Base-by-base conservation (phyloP, 2,888 invertebrate genomes). In the Cremastobaeus sp. region DNA sequence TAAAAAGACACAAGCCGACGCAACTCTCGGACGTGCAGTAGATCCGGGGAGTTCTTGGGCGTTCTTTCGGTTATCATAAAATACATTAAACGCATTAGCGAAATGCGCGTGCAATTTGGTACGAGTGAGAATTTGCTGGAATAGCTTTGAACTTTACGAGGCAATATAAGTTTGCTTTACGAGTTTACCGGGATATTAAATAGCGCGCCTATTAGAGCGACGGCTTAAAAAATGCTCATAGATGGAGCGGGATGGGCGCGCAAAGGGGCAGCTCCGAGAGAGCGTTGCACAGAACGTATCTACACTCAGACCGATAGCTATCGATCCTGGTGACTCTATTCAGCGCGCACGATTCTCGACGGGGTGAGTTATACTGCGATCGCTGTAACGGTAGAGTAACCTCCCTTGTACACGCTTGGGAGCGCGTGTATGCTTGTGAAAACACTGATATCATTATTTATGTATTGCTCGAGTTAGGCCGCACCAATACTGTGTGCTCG, bases 391-490 rank as follows among this genome's bases (percentile, higher is more conserved):
- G 59, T 76, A 81, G 81, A 83, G 82, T 83, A 83, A 83, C 82
- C 82, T 81, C 81, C 81, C 81, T 80, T 77, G 76, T 80, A 80
- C 79, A 80, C 79, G 81, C 77, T 79, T 59, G 64, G 76, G 65
- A 79, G 76, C 78, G 70, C 65, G 57, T 79, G 80, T 82, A 80
- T 81, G 82, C 82, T 83, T 82, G 83, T 76, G 81, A 84, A 84
- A 85, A 84, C 84, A 85, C 81, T 82, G 83, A 85, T 84, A 84
- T 83, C 83, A 84, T 85, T 85, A 85, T 85, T 86, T 85, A 85
- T 85, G 86, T 83, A 85, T 85, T 83, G 81, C 78, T 70, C 80
- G 81, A 75, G 69, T 74, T 69, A 69, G 69, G 74, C 74, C 66
- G 65, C 69, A 50, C 65, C 52, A 45, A 57, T 50, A 65, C 69